A percentile compares a stretch with the other conserved stretches of the same genome.
phyloP scores from a whole-genome alignment of 1,140 invertebrate species.

The Steinernema feltiae region DNA sequence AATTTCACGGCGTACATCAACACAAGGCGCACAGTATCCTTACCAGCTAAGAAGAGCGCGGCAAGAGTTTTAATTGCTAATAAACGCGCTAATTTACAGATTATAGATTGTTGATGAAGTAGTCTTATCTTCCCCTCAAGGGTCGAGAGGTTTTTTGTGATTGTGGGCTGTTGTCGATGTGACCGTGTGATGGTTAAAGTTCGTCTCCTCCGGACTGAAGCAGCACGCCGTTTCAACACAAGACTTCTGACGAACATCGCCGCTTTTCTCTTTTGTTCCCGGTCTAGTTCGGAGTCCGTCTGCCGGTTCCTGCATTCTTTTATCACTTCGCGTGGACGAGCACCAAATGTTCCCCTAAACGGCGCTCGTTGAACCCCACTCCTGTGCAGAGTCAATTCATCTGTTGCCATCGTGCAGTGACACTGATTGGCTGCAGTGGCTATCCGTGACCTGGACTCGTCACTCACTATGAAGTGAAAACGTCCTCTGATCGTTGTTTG shows the following conservation, averaged over 20 bases:
- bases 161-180: background rate
- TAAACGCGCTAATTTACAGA: background rate
- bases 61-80: constrained; percentile 1
- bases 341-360: background rate
- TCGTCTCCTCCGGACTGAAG: background rate
- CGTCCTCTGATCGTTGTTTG: constrained; percentile 7
- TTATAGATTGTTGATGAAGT: background rate
- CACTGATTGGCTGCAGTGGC: background rate
- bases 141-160: background rate
- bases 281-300: background rate
- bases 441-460: constrained; percentile 9
- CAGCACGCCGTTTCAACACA: background rate
- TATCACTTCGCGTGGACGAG: background rate
- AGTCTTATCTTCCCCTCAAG: background rate
- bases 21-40: no score
- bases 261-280: background rate
- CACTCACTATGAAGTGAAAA: background rate
- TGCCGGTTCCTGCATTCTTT: background rate
- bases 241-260: no score
- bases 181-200: constrained; percentile 10
- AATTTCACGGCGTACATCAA: no score
- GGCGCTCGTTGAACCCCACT: background rate
- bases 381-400: background rate
- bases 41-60: no score
- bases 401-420: background rate